Base-by-base conservation (phyloP, 2,797 vertebrate species). In the Antrozous pallidus region DNA sequence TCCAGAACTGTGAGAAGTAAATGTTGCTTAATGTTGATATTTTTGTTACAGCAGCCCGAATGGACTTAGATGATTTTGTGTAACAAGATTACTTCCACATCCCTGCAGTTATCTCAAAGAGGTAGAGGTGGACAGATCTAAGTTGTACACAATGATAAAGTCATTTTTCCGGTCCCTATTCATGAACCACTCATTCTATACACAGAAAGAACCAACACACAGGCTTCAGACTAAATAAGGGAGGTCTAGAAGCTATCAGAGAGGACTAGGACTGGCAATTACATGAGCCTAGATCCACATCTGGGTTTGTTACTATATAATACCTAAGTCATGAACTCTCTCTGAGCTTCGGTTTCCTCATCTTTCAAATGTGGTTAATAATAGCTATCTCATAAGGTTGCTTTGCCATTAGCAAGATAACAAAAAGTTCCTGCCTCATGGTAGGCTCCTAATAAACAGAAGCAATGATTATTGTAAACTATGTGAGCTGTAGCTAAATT, bases 331-430 rank as follows among this genome's bases (percentile, higher is more conserved):
- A 51, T n/a, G 42, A 89, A 74, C 82, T 83, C 58, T 36, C 47
- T 92, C 81, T 31, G 33, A 94, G 33, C 70, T 78, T 87, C 69
- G 45, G 71, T 95, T 91, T 91, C 36, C 28, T 74, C 75, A 69
- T 89, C 69, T 92, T 93, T 89, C 88, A 82, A 81, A 45, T 69
- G 8, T 22, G 12, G 11, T 67, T 63, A 70, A 67, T 77, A 90
- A 85, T 82, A 71, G 45, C n/a, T 83, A n/a, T 58, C 54, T 83
- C 12, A 61, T 42, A 84, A 61, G 10, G 9, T 81, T 63, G 77
- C 9, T 90, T 94, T 42, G 3, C 74, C 63, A 83, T 86, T 69
- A 65, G 38, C 28, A 7, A 74, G n/a, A 7, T 45, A 86, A 58
- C 1, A 45, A 47, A 56, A 92, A 40, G 49, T 54, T 75, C 28